Evolutionary conservation across 2,888 invertebrate genomes (phyloP).

Genomic region (Cryptus armator): DNA sequence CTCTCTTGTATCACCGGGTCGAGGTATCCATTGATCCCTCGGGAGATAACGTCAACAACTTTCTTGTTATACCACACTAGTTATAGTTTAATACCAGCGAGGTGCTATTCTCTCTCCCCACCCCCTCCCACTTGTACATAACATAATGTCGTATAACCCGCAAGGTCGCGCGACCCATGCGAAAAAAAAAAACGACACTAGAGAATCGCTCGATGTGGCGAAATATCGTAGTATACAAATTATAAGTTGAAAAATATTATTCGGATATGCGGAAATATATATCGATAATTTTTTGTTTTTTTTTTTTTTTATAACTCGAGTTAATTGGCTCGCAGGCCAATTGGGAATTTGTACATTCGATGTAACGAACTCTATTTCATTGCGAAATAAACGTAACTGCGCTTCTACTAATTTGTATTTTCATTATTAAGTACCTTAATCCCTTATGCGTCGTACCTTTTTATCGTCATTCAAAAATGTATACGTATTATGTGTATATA

Average conservation of each 20-base stretch:
- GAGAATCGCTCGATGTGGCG: conserved; percentile 43
- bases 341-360: conserved; percentile 64
- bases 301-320: conserved; percentile 18
- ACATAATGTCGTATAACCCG: conserved; percentile 39
- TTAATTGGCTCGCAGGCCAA: conserved; percentile 37
- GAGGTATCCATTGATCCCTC: conserved; percentile 26
- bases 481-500: too few species aligned
- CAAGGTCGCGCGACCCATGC: conserved; percentile 41
- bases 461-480: not conserved
- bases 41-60: conserved; percentile 46
- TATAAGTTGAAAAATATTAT: conserved; percentile 39
- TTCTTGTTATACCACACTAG: conserved; percentile 42
- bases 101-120: conserved; percentile 34
- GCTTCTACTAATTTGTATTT: conserved; percentile 71
- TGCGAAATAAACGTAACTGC: conserved; percentile 74
- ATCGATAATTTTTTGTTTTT: not conserved
- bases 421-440: not conserved
- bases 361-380: conserved; percentile 67
- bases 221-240: conserved; percentile 33
- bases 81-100: conserved; percentile 38
- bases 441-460: not conserved
- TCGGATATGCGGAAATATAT: conserved; percentile 8
- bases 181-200: conserved; percentile 29
- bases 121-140: conserved; percentile 36
- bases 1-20: conserved; percentile 15